Conservation (phyloP, 2,797 vertebrate species). For the Odontamblyopus lacepedii region DNA sequence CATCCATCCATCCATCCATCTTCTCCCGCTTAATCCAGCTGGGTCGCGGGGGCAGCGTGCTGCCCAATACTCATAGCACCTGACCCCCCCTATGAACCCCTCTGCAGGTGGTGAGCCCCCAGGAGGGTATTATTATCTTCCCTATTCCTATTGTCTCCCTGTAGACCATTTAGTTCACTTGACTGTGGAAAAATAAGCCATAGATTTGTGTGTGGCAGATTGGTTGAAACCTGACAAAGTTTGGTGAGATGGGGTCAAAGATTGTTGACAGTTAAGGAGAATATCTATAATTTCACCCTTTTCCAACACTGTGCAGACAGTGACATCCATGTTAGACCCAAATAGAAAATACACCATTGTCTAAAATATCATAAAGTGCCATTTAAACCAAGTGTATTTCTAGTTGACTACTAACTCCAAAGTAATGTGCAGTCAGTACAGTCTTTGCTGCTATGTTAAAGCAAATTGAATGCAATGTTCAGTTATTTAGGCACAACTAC, state of each 20-base stretch:
- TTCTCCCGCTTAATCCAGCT: too few species aligned
- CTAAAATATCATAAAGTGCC: background rate
- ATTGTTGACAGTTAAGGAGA: slow-evolving; percentile 37
- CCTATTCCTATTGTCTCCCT: slow-evolving; percentile 30
- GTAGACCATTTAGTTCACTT: slow-evolving; percentile 52
- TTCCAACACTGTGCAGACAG: slow-evolving; percentile 20
- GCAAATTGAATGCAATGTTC: background rate
- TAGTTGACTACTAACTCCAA: background rate
- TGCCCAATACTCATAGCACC: too few species aligned
- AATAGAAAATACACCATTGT: background rate
- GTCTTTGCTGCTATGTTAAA: background rate
- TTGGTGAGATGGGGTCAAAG: slow-evolving; percentile 46
- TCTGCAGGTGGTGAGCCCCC: too few species aligned
- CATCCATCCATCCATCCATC: too few species aligned
- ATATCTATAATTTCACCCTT: slow-evolving; percentile 21
- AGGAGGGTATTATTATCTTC: slow-evolving; percentile 16
- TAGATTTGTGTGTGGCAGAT: slow-evolving; percentile 45
- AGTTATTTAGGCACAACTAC: background rate
- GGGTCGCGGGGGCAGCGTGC: too few species aligned
- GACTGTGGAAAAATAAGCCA: slow-evolving; percentile 51
- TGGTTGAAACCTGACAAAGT: slow-evolving; percentile 35
- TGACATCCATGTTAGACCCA: background rate
- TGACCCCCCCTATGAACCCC: too few species aligned
- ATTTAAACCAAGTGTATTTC: background rate
- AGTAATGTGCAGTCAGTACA: background rate